These are phyloP conservation scores for Tetragonula clypearis DNA, from an alignment of 1,140 invertebrate species.

Conservation along the genomic window DNA sequence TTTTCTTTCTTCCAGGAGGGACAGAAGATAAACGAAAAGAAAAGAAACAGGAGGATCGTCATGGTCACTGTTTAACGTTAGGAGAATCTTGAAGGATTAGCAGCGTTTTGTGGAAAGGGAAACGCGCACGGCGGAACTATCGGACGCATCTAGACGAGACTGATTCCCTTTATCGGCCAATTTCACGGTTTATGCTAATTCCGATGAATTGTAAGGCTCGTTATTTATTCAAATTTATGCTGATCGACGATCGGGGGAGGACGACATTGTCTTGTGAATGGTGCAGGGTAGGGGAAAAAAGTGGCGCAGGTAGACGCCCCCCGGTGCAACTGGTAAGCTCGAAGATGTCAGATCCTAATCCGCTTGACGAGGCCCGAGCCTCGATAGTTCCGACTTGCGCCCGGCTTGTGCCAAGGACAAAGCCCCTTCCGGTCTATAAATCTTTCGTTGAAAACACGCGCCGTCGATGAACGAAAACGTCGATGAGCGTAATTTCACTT, in stretches of 20 bases:
- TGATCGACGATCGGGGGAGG: slow-evolving; percentile 31
- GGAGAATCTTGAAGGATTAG: slow-evolving; percentile 35
- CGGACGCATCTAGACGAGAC: not conserved
- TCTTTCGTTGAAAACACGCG: not conserved
- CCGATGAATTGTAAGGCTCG: slow-evolving; percentile 38
- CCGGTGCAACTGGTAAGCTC: slow-evolving; percentile 44
- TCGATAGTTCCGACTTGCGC: not conserved
- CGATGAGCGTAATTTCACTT: slow-evolving; percentile 16
- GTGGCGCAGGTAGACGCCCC: slow-evolving; percentile 34
- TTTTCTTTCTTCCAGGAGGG: too few relatives aligned
- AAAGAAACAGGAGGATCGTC: not conserved
- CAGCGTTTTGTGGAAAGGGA: not conserved
- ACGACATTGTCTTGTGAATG: slow-evolving; percentile 55
- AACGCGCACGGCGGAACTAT: not conserved
- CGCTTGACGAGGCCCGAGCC: slow-evolving; percentile 60
- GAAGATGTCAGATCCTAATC: slow-evolving; percentile 55
- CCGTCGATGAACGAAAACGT: not conserved
- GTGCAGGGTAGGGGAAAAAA: slow-evolving; percentile 7
- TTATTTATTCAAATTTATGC: slow-evolving; percentile 67
- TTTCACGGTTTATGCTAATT: slow-evolving; percentile 65
- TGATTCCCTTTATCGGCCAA: slow-evolving; percentile 41
- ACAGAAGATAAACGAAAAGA: not conserved
- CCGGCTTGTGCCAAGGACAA: not conserved
- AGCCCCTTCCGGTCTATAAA: slow-evolving; percentile 45
- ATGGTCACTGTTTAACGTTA: not conserved